Conservation (phyloP, 2,113 vertebrate species). For the Calidris pugnax region DNA sequence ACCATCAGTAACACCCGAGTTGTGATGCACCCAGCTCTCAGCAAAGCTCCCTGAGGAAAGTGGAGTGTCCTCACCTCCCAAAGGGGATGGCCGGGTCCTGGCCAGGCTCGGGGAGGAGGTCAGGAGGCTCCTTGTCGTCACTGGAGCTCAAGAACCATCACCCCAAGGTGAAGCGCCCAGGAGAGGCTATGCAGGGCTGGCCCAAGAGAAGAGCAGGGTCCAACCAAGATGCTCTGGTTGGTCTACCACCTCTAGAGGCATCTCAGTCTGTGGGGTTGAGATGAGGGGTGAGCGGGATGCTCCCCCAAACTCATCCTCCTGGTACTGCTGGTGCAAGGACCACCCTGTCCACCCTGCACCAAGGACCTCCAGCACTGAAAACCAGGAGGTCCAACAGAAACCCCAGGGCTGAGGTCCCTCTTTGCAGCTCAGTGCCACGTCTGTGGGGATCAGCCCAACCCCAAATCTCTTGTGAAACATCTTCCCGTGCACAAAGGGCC, state of each 20-base stretch:
- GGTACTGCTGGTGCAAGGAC: accelerated
- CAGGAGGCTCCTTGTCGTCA: background rate
- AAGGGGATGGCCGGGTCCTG: background rate
- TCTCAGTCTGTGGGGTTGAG: background rate
- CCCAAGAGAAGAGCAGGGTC: background rate
- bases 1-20: background rate
- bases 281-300: background rate
- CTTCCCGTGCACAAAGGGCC: accelerated
- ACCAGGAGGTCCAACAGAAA: background rate
- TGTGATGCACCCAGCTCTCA: accelerated
- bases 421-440: accelerated
- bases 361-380: background rate
- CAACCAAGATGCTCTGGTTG: background rate
- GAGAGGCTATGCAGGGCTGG: background rate
- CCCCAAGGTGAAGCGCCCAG: background rate
- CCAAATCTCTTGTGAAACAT: accelerated
- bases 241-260: background rate
- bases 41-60: background rate
- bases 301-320: background rate
- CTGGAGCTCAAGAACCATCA: background rate
- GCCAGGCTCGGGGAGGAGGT: background rate
- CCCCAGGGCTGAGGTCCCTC: background rate
- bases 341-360: background rate
- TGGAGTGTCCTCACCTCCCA: background rate
- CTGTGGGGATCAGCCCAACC: accelerated